A percentile compares a stretch with the other conserved stretches of the same genome.
Evolutionary conservation across 2,888 invertebrate species (phyloP).

Genomic region (Eurytoma adleriae): DNA sequence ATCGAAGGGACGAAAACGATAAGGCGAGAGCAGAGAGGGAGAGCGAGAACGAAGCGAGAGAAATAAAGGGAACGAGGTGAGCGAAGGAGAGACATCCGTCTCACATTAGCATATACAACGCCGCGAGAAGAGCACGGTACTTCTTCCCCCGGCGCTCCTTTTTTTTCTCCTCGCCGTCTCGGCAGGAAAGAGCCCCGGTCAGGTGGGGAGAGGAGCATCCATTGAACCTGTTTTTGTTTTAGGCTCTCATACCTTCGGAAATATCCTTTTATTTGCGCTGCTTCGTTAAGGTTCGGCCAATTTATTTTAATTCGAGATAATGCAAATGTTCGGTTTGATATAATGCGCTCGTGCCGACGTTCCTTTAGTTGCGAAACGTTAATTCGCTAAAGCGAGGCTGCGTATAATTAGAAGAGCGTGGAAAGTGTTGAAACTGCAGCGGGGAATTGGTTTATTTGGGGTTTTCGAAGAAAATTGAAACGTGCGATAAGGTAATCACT

Average conservation of each 20-base stretch:
- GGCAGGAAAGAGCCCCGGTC: constrained; percentile 29
- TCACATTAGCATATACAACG: constrained; percentile 76
- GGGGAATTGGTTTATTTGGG: no score
- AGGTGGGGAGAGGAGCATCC: constrained; percentile 37
- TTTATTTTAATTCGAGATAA: constrained; percentile 45
- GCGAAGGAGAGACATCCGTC: constrained; percentile 73
- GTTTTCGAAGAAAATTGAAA: not conserved
- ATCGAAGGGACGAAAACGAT: not conserved
- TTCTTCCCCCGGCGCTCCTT: constrained; percentile 40
- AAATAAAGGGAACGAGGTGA: constrained; percentile 59
- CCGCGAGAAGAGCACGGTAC: constrained; percentile 64
- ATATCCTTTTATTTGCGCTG: constrained; percentile 44
- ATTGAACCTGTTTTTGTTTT: constrained; percentile 53
- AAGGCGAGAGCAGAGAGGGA: constrained; percentile 42
- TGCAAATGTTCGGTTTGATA: constrained; percentile 17
- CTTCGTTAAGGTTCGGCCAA: constrained; percentile 44
- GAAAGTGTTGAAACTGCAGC: not conserved
- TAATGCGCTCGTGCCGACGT: not conserved
- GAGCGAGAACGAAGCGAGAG: constrained; percentile 45
- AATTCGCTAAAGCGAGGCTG: constrained; percentile 3
- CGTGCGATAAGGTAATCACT: constrained; percentile 18
- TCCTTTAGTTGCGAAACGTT: not conserved
- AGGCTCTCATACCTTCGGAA: constrained; percentile 32
- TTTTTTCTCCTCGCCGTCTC: constrained; percentile 39
- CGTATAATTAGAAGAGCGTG: not conserved